phyloP scores from a whole-genome alignment of 2,113 vertebrate species.

The Rhinopomastus cyanomelas region DNA sequence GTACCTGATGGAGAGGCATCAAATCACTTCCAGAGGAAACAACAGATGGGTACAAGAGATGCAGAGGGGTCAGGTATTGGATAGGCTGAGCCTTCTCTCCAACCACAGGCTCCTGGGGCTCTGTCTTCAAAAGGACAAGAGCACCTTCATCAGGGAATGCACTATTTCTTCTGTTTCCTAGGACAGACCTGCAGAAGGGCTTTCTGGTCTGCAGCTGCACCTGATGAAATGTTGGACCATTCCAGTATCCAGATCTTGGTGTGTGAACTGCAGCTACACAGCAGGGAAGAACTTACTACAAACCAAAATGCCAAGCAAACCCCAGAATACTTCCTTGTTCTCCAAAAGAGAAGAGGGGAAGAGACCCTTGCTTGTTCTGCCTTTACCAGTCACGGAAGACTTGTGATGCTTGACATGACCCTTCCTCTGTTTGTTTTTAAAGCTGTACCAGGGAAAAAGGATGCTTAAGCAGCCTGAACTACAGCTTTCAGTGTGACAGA shows the following conservation, averaged over 20 bases:
- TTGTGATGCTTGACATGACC: background rate
- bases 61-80: fast-evolving
- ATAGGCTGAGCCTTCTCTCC: background rate
- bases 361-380: background rate
- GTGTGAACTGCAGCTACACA: fast-evolving
- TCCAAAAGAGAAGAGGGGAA: background rate
- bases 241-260: background rate
- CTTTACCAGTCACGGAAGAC: background rate
- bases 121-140: fast-evolving
- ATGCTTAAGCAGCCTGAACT: background rate
- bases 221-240: background rate
- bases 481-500: background rate
- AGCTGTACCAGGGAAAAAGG: background rate
- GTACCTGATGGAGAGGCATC: too few relatives aligned
- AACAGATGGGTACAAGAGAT: fast-evolving
- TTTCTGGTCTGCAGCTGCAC: background rate
- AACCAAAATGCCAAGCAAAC: background rate
- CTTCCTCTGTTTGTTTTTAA: background rate
- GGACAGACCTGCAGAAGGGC: background rate
- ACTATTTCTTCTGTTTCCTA: background rate
- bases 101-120: background rate
- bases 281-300: background rate
- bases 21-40: background rate
- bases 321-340: background rate
- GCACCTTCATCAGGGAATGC: background rate